A percentile compares a stretch with the other conserved stretches of the same genome.
Evolutionary conservation across 1,140 invertebrate species (phyloP).

Genomic region (Diorhabda elongata): DNA sequence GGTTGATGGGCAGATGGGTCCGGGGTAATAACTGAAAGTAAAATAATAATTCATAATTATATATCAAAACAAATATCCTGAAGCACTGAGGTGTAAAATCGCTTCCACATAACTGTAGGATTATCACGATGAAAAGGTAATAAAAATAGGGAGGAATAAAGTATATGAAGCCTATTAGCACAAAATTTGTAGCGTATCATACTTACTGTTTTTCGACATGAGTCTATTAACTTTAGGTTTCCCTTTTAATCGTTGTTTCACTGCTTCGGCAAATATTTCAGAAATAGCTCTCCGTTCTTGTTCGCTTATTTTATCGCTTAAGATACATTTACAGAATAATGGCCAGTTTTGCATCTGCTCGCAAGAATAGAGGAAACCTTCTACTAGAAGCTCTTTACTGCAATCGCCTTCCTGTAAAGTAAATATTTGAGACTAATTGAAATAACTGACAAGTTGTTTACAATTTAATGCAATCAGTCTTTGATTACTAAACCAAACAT

Average conservation of each 20-base stretch:
- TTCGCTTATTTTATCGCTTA: not conserved
- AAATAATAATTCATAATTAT: not conserved
- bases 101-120: not conserved
- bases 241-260: slow-evolving; percentile 10
- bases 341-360: slow-evolving; percentile 6
- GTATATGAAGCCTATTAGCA: not conserved
- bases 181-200: not conserved
- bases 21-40: too few species aligned
- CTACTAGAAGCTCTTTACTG: slow-evolving; percentile 7
- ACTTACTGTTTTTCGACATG: slow-evolving; percentile 1
- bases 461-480: too few species aligned
- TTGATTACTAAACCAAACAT: too few species aligned
- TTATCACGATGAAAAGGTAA: not conserved
- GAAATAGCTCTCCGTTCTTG: not conserved
- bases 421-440: too few species aligned
- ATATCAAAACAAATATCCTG: not conserved
- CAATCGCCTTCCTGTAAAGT: slow-evolving; percentile 6
- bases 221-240: not conserved
- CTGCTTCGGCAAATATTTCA: slow-evolving; percentile 5
- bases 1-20: too few species aligned
- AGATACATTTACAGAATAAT: slow-evolving; percentile 4
- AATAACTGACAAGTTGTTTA: too few species aligned
- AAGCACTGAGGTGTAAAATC: not conserved
- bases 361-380: slow-evolving; percentile 7
- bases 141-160: too few species aligned